Evolutionary conservation across 2,113 vertebrate genomes (phyloP).

Genomic region (Hiodon alosoides): DNA sequence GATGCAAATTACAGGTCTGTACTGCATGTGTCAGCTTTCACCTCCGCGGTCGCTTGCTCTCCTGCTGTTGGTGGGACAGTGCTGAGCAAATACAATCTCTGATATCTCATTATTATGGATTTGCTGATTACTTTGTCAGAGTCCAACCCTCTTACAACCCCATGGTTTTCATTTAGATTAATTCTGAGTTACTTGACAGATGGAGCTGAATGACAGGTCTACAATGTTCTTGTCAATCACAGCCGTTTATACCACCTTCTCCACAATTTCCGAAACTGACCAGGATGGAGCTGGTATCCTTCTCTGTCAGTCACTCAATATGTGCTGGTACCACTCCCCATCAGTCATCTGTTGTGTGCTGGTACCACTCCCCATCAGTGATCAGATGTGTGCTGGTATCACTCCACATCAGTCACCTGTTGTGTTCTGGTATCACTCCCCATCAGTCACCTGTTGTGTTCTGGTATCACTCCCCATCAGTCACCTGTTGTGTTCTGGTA

Average conservation of each 20-base stretch:
- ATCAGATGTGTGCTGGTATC: conserved; percentile 29
- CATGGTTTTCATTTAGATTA: conserved; percentile 50
- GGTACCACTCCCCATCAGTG: neutral
- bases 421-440: no score
- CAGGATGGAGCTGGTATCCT: neutral
- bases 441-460: no score
- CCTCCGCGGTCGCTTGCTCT: no score
- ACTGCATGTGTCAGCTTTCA: no score
- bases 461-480: neutral
- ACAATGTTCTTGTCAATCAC: conserved; percentile 39
- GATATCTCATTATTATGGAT: conserved; percentile 52
- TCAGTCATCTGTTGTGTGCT: no score
- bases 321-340: conserved; percentile 18
- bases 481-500: conserved; percentile 20
- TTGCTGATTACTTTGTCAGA: conserved; percentile 46
- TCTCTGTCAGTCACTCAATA: conserved; percentile 17
- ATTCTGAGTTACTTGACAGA: conserved; percentile 53
- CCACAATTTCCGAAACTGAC: neutral
- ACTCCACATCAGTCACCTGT: no score
- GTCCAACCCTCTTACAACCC: conserved; percentile 35
- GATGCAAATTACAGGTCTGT: conserved; percentile 37
- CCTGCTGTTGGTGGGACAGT: no score
- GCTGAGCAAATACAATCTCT: conserved; percentile 15
- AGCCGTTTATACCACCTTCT: neutral
- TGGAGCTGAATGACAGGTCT: conserved; percentile 34